Percentiles rank a stretch among this genome's conserved stretches.
phyloP scores from a whole-genome alignment of 2,888 invertebrate genomes.

The Lepeophtheirus nordmannii region DNA sequence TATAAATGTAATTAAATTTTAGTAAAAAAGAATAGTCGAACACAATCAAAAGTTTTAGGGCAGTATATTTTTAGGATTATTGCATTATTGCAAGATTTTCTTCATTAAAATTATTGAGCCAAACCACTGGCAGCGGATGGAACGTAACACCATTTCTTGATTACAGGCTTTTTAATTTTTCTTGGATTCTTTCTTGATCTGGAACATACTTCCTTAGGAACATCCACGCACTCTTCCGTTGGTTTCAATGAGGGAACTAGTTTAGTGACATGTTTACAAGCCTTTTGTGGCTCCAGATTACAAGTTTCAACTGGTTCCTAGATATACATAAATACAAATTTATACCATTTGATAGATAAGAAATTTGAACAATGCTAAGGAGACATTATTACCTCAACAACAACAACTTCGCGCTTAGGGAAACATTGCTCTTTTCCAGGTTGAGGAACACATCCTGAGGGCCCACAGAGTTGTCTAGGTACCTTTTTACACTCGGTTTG shows the following conservation, averaged over 20 bases:
- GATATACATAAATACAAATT: neutral
- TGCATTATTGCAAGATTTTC: too few species aligned
- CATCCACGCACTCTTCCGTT: neutral
- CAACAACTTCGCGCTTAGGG: constrained; percentile 1
- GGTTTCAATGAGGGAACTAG: constrained; percentile 1
- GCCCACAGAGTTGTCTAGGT: constrained; percentile 21
- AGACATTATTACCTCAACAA: constrained; percentile 13
- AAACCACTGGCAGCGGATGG: neutral
- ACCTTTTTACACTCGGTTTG: constrained; percentile 20
- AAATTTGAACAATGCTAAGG: too few species aligned
- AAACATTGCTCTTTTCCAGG: constrained; percentile 9
- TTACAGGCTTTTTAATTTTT: neutral
- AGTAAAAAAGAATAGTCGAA: too few species aligned
- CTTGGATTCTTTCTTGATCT: neutral
- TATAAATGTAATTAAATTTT: too few species aligned
- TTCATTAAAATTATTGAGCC: neutral
- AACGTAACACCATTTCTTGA: neutral
- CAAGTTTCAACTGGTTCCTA: constrained; percentile 1
- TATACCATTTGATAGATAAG: neutral
- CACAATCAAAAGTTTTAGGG: too few species aligned
- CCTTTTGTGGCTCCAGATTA: constrained; percentile 11
- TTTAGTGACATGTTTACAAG: constrained; percentile 12
- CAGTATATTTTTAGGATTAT: too few species aligned
- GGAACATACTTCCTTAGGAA: neutral
- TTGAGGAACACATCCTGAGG: constrained; percentile 13